Evolutionary conservation across 2,113 vertebrate genomes (phyloP), one percentile per base, ranked within the genome.

Genomic region (Pelmatolapia mariae): DNA sequence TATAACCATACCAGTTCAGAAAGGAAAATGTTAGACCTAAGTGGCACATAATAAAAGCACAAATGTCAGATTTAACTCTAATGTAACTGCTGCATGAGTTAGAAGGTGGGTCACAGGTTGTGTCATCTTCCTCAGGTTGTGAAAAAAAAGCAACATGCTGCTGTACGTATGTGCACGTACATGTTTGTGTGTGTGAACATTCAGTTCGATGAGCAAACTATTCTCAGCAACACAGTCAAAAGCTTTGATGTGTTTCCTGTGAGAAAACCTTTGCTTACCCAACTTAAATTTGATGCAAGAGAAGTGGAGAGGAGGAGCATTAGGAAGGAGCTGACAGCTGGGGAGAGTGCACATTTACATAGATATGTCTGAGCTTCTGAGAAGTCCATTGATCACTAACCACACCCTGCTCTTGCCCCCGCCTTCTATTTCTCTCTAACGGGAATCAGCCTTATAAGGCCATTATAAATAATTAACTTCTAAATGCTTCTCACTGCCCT

Each of bases 381-480:
- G 95, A 96, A 94, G 85, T 84, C 56, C 71, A 95, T 95, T 94
- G 95, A 95, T 95, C 90, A 89, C 43, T 10, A 36, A 52, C 89
- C 93, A 86, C 87, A 24, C 92, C 94, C 89, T 84, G 40, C 59
- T 59, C 36, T 47, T 80, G 61, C 82, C 38, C 81, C 36, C 54
- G 18, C 84, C 45, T 31, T 87, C 86, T 87, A 50, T n/a, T 63
- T 71, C 68, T 57, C 68, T 61, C 82, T 89, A 82, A 93, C 76
- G 79, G 94, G 93, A 95, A 94, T 85, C 54, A 87, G 53, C 81
- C 45, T 89, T 71, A 88, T 86, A 82, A 92, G 86, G 83, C 83
- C 90, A 43, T 91, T 76, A 94, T 96, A 83, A 96, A 95, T 95
- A 94, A 95, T 96, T 95, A 88, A 95, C 83, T 63, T 86, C 78